These are phyloP conservation scores for Acromyrmex heyeri DNA, from an alignment of 1,140 invertebrate genomes.

Conservation along the genomic window DNA sequence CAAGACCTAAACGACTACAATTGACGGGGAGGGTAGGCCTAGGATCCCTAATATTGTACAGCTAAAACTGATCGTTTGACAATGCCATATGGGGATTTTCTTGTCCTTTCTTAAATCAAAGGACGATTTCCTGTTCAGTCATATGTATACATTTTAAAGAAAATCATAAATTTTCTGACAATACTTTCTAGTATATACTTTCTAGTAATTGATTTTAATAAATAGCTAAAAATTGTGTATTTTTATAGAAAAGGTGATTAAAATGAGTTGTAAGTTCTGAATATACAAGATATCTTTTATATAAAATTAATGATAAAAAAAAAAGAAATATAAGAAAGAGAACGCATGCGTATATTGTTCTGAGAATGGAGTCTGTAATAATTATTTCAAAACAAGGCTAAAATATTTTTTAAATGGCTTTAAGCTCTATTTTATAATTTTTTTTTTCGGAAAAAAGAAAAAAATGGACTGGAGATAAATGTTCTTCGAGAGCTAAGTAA, in stretches of 20 bases:
- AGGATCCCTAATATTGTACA: background rate
- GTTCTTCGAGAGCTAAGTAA: background rate
- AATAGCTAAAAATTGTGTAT: background rate
- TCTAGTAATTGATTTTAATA: background rate
- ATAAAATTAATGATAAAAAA: background rate
- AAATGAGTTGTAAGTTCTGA: background rate
- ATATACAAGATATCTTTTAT: background rate
- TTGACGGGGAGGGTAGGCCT: background rate
- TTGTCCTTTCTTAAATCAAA: background rate
- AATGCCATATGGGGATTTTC: background rate
- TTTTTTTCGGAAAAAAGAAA: background rate
- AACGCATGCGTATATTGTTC: background rate
- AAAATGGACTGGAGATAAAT: background rate
- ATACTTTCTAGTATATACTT: background rate
- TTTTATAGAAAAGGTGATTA: background rate
- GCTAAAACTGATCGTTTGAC: slow-evolving; percentile 9
- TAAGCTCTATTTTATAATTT: background rate
- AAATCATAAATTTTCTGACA: background rate
- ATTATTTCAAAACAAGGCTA: background rate
- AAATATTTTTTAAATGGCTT: background rate
- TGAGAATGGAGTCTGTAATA: background rate
- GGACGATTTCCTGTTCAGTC: background rate
- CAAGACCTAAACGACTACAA: slow-evolving; percentile 33
- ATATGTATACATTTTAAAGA: background rate
- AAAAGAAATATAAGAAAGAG: background rate